Conservation (phyloP, 2,888 invertebrate species). For the Sesia bembeciformis region DNA sequence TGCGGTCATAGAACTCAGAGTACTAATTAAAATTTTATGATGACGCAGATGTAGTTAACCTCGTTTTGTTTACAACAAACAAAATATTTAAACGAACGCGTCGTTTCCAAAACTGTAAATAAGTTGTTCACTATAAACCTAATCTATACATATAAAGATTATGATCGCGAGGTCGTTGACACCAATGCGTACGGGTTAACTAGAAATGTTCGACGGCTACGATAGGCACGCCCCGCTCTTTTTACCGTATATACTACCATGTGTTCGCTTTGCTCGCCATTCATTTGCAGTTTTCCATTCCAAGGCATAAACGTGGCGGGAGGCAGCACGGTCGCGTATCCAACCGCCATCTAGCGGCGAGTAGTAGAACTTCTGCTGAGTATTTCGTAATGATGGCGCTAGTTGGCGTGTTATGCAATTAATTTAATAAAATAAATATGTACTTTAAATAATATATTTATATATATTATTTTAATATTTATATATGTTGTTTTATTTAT, state of each 20-base stretch:
- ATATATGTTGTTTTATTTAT: not conserved
- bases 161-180: conserved; percentile 53
- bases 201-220: conserved; percentile 15
- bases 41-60: too few relatives aligned
- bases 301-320: conserved; percentile 18
- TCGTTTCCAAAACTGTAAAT: too few relatives aligned
- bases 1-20: too few relatives aligned
- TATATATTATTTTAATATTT: not conserved
- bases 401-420: conserved; percentile 31
- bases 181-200: conserved; percentile 30
- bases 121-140: too few relatives aligned
- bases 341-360: conserved; percentile 53
- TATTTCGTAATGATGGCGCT: conserved; percentile 25
- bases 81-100: too few relatives aligned
- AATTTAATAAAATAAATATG: too few relatives aligned
- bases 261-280: conserved; percentile 37
- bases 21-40: too few relatives aligned
- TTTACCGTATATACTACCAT: conserved; percentile 41
- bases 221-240: conserved; percentile 23
- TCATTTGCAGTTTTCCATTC: conserved; percentile 41
- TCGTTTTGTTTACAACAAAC: too few relatives aligned
- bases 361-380: conserved; percentile 40
- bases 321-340: conserved; percentile 31
- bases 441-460: too few relatives aligned
- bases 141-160: not conserved